Conservation (phyloP, 2,888 invertebrate species). For the Drosophila longiperda region DNA sequence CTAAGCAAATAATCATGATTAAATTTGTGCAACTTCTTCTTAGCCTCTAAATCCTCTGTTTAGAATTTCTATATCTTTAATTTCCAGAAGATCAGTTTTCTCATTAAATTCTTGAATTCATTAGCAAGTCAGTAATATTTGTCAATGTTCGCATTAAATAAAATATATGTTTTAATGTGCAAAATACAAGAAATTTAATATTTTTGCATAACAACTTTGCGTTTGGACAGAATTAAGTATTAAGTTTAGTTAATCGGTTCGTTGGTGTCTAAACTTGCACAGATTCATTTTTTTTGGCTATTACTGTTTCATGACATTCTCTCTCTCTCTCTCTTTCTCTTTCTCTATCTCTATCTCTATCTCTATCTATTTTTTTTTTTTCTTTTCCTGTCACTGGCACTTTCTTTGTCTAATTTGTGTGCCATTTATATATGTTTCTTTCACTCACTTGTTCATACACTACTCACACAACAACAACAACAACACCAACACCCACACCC, state of each 20-base stretch:
- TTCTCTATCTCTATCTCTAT: conserved; percentile 38
- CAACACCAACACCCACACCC: conserved; percentile 16
- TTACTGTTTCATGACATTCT: conserved; percentile 38
- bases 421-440: conserved; percentile 36
- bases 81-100: neutral
- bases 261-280: neutral
- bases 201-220: neutral
- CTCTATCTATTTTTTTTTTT: too few relatives aligned
- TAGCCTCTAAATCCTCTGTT: too few relatives aligned
- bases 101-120: neutral
- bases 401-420: conserved; percentile 37
- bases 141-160: neutral
- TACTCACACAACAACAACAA: conserved; percentile 31
- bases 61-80: neutral
- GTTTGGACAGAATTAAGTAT: neutral
- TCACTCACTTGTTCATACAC: conserved; percentile 41
- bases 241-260: neutral
- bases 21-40: neutral
- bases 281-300: neutral
- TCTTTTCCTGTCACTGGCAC: conserved; percentile 22
- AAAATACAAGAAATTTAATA: neutral
- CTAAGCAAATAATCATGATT: neutral
- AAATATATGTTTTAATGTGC: neutral
- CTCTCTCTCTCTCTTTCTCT: conserved; percentile 47
- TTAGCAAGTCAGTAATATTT: neutral